Evolutionary conservation across 1,140 invertebrate species (phyloP), one percentile per base, ranked within the genome.

Genomic region (Pseudomyrmex pallidus): DNA sequence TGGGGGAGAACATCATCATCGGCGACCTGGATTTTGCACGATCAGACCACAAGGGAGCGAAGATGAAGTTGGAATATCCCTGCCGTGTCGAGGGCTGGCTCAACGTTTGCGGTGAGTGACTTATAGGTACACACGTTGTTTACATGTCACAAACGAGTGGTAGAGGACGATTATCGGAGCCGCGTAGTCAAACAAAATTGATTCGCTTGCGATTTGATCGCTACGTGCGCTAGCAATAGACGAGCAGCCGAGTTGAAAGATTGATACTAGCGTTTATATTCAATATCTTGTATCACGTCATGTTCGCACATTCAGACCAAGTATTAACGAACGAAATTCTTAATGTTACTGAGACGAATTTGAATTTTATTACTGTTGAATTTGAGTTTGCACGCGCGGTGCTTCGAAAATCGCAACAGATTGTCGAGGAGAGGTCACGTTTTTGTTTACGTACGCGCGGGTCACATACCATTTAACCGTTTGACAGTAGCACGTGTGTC

Each of bases 71-170:
- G 85, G 95, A 95, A 86, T 96, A 95, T 90, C 95, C 95, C 22
- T 95, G 93, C 85, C 93, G 95, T 17, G 95, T 96, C 64, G 95
- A 96, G 93, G 95, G 95, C 76, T 96, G 95, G 95, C 94, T 96
- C 84, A 95, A 95, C 88, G 94, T 95, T 89, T 95, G 95, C 86
- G 95, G 95, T 96, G 85, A 95, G 95, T 93, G 15, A 35, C 35
- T 35, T n/a, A n/a, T n/a, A n/a, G n/a, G 1, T 25, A 35, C 25
- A 52, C 48, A 13, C 25, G 13, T 20, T 87, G 20, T 74, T 78
- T 84, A 20, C 44, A 12, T 20, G 10, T 54, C 35, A 15, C 2
- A n/a, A 46, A 48, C 46, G 64, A 35, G 35, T 72, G 54, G 2
- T 12, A 0, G n/a, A 70, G 66, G 5, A 68, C 35, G 52, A 59